Evolutionary conservation across 2,797 vertebrate genomes (phyloP), one percentile per base, ranked within the genome.

Genomic region (Loris lydekkerianus): DNA sequence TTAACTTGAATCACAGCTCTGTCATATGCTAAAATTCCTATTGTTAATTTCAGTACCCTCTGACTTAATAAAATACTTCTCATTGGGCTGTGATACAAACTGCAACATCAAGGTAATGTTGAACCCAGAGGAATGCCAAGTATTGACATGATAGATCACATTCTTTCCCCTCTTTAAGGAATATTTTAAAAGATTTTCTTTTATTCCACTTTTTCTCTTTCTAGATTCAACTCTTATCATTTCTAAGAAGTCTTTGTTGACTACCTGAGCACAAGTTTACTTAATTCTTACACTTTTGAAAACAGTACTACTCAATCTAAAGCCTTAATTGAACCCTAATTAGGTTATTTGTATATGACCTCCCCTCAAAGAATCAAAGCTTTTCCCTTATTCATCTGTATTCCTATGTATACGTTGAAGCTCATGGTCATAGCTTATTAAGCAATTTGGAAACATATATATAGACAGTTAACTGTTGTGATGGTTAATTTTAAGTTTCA

Each of bases 241-340:
- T 72, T 86, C 46, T 72, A 31, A 96, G 53, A 87, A 75, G 5
- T 0, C 10, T 80, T 90, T 53, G 67, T 87, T 87, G 53, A 86
- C 17, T 31, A 75, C 2, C 5, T 1, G 20, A 65, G 2, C 31
- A 93, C 27, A 96, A 56, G 43, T 67, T 65, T 5, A 76, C 34
- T 88, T 86, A 81, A 75, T 83, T 87, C 17, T 84, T 91, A 91
- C 93, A n/a, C 2, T 91, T 96, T 86, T 86, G 0, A 67, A 88
- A 96, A 93, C 73, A 37, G 5, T 34, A 2, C 65, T 53, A 80
- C 37, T 93, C 46, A 75, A 37, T 31, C 13, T 94, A 86, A 84
- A 60, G 34, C 3, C 7, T 63, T 83, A 83, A 58, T 27, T 83
- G 31, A 85, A 95, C 72, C 17, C 15, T 83, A 78, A 13, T 92